Evolutionary conservation across 2,888 invertebrate species (phyloP), one percentile per base, ranked within the genome.

Genomic region (Candidula unifasciata): DNA sequence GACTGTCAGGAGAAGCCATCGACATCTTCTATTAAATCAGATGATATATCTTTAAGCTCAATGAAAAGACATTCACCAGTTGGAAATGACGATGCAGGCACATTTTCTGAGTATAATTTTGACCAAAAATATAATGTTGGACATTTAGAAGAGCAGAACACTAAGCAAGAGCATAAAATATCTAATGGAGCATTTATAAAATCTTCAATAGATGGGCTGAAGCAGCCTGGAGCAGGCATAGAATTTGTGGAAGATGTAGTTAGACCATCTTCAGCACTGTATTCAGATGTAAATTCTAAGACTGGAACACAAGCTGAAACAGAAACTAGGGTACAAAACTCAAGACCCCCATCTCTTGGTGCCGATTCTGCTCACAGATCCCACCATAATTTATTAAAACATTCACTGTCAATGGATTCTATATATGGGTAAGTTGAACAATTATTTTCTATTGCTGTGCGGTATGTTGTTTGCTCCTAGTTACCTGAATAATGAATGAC

Each of bases 51-150:
- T 52, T 85, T 85, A 35, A 86, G 87, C 60, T 86, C 88, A 73
- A 77, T 86, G 60, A 86, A 85, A 57, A 85, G 90, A 6, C 83
- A 89, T 44, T 89, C 89, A 30, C 91, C 91, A 16, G 87, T 91
- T 13, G 91, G 91, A 6, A 90, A 90, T 84, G 89, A 89, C 54
- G 89, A 89, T 1, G 66, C 77, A 44, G 86, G 86, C 6, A 78
- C 64, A 24, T 57, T 60, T 60, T 64, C 64, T 60, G 82, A 82
- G 60, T n/a, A 33, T 16, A 30, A 6, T 74, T 37, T 30, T 30
- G 37, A 44, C 16, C 37, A 33, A 5, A n/a, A 52, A 33, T 52
- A 24, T 24, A 71, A 37, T 24, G 33, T 16, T 69, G 71, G 71
- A 16, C 2, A n/a, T 71, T 52, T 71, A 57, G 57, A 80, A 33